Evolutionary conservation across 2,797 vertebrate genomes (phyloP).

Genomic region (Sciaenops ocellatus): DNA sequence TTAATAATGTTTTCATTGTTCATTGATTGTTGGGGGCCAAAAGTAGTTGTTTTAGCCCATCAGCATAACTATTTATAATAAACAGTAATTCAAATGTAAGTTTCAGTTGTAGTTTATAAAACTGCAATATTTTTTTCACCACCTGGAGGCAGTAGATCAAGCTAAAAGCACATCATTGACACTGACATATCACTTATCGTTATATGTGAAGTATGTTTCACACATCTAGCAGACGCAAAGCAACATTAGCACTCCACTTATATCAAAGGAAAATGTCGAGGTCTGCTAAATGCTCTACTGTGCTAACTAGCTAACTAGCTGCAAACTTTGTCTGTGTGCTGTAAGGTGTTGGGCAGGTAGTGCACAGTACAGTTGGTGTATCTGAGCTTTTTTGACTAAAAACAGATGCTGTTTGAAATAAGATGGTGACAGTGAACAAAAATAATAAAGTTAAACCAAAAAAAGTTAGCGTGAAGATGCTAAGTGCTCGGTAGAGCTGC

Average conservation of each 20-base stretch:
- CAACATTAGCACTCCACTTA: background rate
- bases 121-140: constrained; percentile 6
- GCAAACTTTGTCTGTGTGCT: background rate
- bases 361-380: background rate
- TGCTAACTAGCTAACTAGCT: background rate
- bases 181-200: background rate
- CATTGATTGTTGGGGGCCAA: background rate
- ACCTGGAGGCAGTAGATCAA: constrained; percentile 39
- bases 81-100: background rate
- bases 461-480: background rate
- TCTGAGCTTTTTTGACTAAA: background rate
- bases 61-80: background rate
- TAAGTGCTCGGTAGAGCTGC: background rate
- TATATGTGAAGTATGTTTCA: background rate
- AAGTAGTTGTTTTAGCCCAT: background rate
- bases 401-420: background rate
- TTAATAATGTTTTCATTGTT: background rate
- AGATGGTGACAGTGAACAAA: background rate
- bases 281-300: background rate
- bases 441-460: background rate
- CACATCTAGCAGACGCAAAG: background rate
- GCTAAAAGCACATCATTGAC: background rate
- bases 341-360: background rate
- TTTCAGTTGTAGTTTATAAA: background rate
- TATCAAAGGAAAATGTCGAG: background rate